phyloP scores from a whole-genome alignment of 2,888 invertebrate species.

The Lasioglossum pauxillum region DNA sequence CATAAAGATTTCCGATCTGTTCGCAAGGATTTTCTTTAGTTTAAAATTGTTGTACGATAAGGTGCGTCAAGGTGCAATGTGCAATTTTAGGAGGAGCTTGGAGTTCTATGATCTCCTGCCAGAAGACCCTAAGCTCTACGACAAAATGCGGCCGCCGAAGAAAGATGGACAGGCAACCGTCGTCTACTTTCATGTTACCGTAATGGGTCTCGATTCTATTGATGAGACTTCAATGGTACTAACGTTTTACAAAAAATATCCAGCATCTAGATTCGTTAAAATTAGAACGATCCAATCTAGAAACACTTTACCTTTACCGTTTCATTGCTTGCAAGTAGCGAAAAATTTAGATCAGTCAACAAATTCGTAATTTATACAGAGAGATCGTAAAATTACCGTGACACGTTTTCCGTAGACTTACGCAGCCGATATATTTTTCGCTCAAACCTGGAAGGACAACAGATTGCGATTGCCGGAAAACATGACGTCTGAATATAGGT shows the following conservation, averaged over 20 bases:
- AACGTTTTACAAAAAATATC: background rate
- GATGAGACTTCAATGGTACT: slow-evolving; percentile 97
- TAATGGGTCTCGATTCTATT: slow-evolving; percentile 97
- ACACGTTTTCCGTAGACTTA: slow-evolving; percentile 88
- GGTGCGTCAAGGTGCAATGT: slow-evolving; percentile 53
- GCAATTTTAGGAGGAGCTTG: slow-evolving; percentile 87
- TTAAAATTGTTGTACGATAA: background rate
- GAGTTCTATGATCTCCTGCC: slow-evolving; percentile 94
- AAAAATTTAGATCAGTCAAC: background rate
- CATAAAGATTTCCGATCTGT: no score
- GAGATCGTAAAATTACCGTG: background rate
- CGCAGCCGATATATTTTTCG: slow-evolving; percentile 96
- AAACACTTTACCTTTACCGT: background rate
- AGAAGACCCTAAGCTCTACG: slow-evolving; percentile 94
- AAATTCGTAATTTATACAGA: background rate
- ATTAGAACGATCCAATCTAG: background rate
- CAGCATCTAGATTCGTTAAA: background rate
- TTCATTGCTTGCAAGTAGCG: background rate
- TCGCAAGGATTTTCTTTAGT: background rate
- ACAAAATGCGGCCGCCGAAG: slow-evolving; percentile 97
- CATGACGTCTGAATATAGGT: slow-evolving; percentile 96
- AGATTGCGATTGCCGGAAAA: slow-evolving; percentile 94
- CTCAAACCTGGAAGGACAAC: slow-evolving; percentile 97
- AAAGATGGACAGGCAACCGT: slow-evolving; percentile 94
- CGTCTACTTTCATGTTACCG: slow-evolving; percentile 96